Evolutionary conservation across 2,113 vertebrate species (phyloP), one percentile per base, ranked within the genome.

Genomic region (Rhinoderma darwinii): DNA sequence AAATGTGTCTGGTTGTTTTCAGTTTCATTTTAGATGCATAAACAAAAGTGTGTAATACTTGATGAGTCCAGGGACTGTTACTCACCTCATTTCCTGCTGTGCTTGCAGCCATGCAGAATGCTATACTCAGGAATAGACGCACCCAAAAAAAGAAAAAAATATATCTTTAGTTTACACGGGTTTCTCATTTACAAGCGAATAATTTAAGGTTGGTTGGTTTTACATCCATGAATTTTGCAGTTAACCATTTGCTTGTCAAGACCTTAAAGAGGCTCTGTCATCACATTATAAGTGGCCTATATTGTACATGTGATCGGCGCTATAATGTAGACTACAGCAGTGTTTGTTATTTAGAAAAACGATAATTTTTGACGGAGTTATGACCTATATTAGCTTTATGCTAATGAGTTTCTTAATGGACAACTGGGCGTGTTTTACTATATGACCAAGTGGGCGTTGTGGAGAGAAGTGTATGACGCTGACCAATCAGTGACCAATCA

Each of bases 71-170:
- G 86, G 85, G 84, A 82, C 88, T 88, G 88, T 88, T 90, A 94
- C 93, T 95, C 94, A 99, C 98, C 93, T 95, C 90, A 95, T 88
- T 93, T 98, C 95, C 91, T 96, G 95, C 93, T 98, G 98, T 91
- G 98, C 91, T 74, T 96, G 94, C 90, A 99, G 93, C 97, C 98
- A 99, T 56, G 94, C 95, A 91, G 97, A 97, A 90, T 94, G 94
- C 98, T 99, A 93, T 70, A 88, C 89, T 86, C 88, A 90, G 90
- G 79, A 83, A 72, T 88, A 91, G 88, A 87, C 90, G 91, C 63
- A 90, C 88, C 92, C 92, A 91, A 89, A 89, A 91, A 91, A 89
- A 59, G 85, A 15, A 84, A 76, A 91, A 32, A 87, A 32, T 89
- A 54, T 77, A 6, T 30, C 15, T 20, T n/a, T 50, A 27, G 47